Evolutionary conservation across 2,113 vertebrate genomes (phyloP).

Genomic region (Gallinago media): DNA sequence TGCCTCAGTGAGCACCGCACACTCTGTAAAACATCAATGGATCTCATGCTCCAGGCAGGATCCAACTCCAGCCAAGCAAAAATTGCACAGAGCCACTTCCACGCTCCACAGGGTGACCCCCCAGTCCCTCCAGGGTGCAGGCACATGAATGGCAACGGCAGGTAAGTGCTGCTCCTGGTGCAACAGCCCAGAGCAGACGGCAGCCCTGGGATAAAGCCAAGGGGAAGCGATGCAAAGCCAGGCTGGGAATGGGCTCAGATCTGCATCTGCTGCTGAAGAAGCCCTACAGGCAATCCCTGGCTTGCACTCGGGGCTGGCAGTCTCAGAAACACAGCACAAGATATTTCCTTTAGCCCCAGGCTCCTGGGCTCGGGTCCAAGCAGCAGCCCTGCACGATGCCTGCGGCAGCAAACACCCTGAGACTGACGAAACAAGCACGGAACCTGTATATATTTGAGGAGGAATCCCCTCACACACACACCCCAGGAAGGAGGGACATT

Average conservation of each 20-base stretch:
- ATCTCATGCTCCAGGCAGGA: fast-evolving
- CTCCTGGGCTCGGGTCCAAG: background rate
- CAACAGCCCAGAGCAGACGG: fast-evolving
- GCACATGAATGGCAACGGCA: fast-evolving
- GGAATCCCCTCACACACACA: background rate
- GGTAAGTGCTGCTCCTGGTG: fast-evolving
- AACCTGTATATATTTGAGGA: background rate
- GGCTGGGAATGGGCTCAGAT: background rate
- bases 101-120: fast-evolving
- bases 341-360: background rate
- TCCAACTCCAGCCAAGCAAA: background rate
- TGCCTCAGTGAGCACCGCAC: fast-evolving
- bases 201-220: background rate
- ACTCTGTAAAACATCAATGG: fast-evolving
- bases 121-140: fast-evolving
- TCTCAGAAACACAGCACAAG: background rate
- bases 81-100: background rate
- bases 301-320: background rate
- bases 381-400: fast-evolving
- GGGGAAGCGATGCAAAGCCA: background rate
- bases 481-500: fast-evolving
- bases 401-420: background rate
- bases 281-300: background rate
- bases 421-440: background rate
- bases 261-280: background rate